These are phyloP conservation scores for Lutraria lutraria DNA, from an alignment of 2,888 invertebrate genomes.

Conservation along the genomic window DNA sequence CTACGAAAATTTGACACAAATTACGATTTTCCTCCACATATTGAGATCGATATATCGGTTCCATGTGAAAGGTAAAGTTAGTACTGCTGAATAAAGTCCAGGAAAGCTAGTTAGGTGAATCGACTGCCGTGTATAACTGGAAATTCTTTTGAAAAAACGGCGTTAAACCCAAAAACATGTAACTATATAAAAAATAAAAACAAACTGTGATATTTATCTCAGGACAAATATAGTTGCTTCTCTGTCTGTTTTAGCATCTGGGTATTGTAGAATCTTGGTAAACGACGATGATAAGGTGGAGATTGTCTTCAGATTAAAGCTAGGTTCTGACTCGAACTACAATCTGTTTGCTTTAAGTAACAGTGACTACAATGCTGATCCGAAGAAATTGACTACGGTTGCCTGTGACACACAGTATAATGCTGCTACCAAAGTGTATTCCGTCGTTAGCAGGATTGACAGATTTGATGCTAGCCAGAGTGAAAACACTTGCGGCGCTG, in stretches of 20 bases:
- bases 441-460: neutral
- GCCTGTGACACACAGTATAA: neutral
- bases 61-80: too few species aligned
- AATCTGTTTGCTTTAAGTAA: neutral
- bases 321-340: neutral
- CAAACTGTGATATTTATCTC: too few species aligned
- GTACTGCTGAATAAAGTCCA: too few species aligned
- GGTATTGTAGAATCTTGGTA: neutral
- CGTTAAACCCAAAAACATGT: too few species aligned
- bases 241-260: neutral
- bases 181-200: too few species aligned
- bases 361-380: neutral
- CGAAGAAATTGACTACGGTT: neutral
- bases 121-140: too few species aligned
- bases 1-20: too few species aligned
- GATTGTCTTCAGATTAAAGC: neutral
- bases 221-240: neutral
- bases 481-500: neutral
- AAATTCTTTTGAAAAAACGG: too few species aligned
- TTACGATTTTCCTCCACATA: too few species aligned
- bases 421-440: neutral
- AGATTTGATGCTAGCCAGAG: neutral
- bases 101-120: too few species aligned
- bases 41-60: too few species aligned
- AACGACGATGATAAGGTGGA: neutral